Evolutionary conservation across 2,797 vertebrate genomes (phyloP), one percentile per base, ranked within the genome.

Genomic region (Ammospiza maritima): DNA sequence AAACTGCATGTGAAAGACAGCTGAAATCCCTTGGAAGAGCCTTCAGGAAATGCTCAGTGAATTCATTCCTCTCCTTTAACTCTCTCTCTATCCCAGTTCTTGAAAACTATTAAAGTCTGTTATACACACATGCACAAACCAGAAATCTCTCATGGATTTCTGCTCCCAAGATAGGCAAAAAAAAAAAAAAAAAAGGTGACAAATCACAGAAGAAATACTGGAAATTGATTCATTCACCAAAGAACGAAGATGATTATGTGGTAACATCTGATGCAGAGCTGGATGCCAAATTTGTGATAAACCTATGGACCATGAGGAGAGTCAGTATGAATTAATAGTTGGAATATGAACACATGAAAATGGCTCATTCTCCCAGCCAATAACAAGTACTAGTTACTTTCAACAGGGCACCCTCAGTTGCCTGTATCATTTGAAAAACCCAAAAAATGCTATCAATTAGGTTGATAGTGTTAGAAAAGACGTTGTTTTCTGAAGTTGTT

Each of bases 171-270:
- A 96, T 5, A 93, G 97, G 91, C 93, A 97, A 54, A 97, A 98
- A 97, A 13, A 98, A 98, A 97, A 21, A 98, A 97, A 22, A 98
- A 98, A 90, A 93, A 97, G 93, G 98, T 96, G 98, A 98, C 36
- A 98, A 98, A 96, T 98, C 98, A 98, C 98, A 98, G 95, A 98
- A 98, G 96, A 99, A 99, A 96, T 99, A 98, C 75, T 99, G 98
- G 98, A 98, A 99, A 97, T 98, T 97, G n/a, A 98, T 98, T 85
- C 98, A 99, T 95, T 98, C 77, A 98, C 98, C 93, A 98, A 99
- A 99, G 96, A 99, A 99, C 88, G 98, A 99, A 96, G 98, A 99
- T n/a, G 98, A 98, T 70, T 97, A 98, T 10, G 97, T 98, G 71
- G 98, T 98, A 96, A 98, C 98, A 0, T 98, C 98, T 3, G 98